Conservation (phyloP, 2,888 invertebrate species). For the Elmis aenea region DNA sequence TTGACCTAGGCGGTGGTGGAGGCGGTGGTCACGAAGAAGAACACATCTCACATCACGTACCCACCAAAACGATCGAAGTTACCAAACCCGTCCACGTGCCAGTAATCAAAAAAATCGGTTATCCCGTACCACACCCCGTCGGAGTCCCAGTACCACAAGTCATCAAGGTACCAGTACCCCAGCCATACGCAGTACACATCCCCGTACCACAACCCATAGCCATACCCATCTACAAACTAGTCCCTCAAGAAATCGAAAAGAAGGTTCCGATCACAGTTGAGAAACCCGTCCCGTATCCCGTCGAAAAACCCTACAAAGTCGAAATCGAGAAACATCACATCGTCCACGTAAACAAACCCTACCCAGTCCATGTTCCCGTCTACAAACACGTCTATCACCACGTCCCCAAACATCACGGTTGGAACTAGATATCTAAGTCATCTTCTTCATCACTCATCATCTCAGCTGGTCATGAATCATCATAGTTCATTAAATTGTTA, state of each 20-base stretch:
- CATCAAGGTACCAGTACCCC: conserved; percentile 67
- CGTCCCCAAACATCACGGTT: conserved; percentile 34
- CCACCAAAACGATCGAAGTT: conserved; percentile 61
- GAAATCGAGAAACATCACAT: conserved; percentile 71
- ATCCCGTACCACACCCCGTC: conserved; percentile 69
- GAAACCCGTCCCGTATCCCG: conserved; percentile 64
- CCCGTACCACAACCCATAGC: conserved; percentile 67
- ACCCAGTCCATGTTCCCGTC: conserved; percentile 68
- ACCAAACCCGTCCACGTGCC: conserved; percentile 66
- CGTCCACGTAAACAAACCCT: conserved; percentile 59
- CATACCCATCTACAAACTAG: conserved; percentile 67
- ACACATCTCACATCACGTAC: conserved; percentile 46
- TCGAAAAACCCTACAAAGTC: conserved; percentile 71
- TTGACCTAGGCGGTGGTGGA: conserved; percentile 25
- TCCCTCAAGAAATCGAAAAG: conserved; percentile 67
- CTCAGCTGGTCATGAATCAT: no score
- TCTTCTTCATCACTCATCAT: no score
- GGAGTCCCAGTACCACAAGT: conserved; percentile 66
- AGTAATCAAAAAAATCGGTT: conserved; percentile 66
- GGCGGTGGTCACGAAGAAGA: conserved; percentile 45
- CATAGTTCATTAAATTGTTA: background rate
- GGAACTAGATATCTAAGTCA: conserved; percentile 5
- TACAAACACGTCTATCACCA: conserved; percentile 71
- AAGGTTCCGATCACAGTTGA: conserved; percentile 71
- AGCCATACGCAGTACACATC: conserved; percentile 70